Conservation (phyloP, 1,140 invertebrate species). For the Melanaphis sacchari region DNA sequence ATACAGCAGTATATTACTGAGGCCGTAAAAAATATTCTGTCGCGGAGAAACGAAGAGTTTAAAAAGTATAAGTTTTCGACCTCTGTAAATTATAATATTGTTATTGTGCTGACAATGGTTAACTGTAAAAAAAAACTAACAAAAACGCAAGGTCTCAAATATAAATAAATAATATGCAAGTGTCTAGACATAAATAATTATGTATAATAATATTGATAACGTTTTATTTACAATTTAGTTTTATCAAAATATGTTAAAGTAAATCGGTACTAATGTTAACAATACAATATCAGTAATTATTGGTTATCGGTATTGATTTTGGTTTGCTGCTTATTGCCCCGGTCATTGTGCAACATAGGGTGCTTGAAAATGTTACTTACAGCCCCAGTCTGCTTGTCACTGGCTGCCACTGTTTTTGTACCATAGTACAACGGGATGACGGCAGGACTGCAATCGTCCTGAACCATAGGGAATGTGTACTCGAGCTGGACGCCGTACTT, state of each 20-base stretch:
- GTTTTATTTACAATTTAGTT: background rate
- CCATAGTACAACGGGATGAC: constrained; percentile 59
- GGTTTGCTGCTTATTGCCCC: background rate
- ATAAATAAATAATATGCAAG: background rate
- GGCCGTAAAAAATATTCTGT: background rate
- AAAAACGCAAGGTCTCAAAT: background rate
- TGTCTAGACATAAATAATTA: background rate
- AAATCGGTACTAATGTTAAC: background rate
- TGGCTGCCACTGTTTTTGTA: background rate
- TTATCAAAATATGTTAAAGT: background rate
- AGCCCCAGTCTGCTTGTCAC: constrained; percentile 1
- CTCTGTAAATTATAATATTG: background rate
- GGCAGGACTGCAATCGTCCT: constrained; percentile 69
- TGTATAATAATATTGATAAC: background rate
- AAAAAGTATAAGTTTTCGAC: background rate
- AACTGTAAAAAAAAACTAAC: background rate
- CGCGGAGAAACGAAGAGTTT: background rate
- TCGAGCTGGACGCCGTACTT: constrained; percentile 81
- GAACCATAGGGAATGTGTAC: constrained; percentile 82
- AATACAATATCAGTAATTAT: background rate
- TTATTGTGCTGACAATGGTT: background rate
- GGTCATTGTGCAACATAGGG: constrained; percentile 27
- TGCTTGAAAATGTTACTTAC: constrained; percentile 4
- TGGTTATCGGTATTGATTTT: background rate
- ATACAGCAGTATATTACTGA: background rate